Evolutionary conservation across 2,888 invertebrate species (phyloP).

Genomic region (Hipparchia semele): DNA sequence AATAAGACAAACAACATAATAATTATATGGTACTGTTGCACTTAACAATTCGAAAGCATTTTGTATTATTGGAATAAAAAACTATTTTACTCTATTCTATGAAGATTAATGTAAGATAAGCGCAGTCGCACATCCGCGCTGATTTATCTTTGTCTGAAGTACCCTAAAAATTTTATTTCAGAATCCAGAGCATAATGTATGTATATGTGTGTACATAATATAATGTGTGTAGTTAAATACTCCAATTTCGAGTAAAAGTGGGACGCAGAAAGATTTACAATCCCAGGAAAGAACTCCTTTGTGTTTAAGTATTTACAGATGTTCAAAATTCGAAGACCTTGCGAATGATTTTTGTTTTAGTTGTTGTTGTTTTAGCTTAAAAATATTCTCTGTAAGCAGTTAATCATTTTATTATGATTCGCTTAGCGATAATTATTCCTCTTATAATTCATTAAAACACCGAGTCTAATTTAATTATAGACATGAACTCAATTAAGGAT

Average conservation of each 20-base stretch:
- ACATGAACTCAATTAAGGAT: not conserved
- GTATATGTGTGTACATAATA: not conserved
- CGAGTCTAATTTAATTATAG: not conserved
- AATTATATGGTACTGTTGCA: too few species aligned
- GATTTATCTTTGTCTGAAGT: too few species aligned
- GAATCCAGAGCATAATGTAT: not conserved
- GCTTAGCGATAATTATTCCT: not conserved
- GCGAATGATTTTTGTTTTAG: slow-evolving; percentile 5
- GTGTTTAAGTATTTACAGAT: slow-evolving; percentile 29
- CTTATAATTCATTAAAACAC: not conserved
- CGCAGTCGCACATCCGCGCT: too few species aligned
- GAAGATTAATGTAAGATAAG: too few species aligned
- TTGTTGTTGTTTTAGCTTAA: too few species aligned
- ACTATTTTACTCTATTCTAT: too few species aligned
- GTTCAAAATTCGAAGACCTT: slow-evolving; percentile 31
- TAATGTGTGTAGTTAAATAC: not conserved
- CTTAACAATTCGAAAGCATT: too few species aligned
- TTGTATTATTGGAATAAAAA: too few species aligned
- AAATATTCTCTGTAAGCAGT: not conserved
- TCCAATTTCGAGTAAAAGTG: slow-evolving; percentile 17
- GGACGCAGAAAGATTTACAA: slow-evolving; percentile 27
- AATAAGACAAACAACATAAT: too few species aligned
- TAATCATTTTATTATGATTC: not conserved
- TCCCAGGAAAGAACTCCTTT: slow-evolving; percentile 35
- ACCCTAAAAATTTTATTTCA: not conserved